Conservation (phyloP, 2,113 vertebrate genomes). For the Bubalus kerabau region DNA sequence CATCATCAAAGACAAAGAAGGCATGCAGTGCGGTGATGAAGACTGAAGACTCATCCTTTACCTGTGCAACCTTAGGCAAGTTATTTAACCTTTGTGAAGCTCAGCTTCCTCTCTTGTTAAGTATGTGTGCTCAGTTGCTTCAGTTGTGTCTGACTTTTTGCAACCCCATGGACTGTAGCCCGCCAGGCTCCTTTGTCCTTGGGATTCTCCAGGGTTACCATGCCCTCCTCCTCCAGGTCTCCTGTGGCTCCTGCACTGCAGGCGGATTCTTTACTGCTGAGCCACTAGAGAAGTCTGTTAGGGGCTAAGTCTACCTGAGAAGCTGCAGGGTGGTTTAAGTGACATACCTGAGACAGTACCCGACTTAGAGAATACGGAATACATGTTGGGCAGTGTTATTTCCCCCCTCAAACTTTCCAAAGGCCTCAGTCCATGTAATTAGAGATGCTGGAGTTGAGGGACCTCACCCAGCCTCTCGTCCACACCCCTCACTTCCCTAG, state of each 20-base stretch:
- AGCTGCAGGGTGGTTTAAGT: not conserved
- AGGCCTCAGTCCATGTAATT: not conserved
- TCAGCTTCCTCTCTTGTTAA: not conserved
- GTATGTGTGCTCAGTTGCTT: not conserved
- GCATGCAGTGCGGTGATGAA: accelerated
- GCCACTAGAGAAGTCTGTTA: not conserved
- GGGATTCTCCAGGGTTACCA: not conserved
- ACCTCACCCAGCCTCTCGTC: not conserved
- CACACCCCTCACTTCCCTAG: not conserved
- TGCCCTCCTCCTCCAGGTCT: not conserved
- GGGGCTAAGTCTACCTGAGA: not conserved
- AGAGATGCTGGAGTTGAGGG: not conserved
- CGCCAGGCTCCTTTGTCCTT: not conserved
- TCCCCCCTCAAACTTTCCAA: not conserved
- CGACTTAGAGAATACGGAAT: not conserved
- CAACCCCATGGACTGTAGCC: not conserved
- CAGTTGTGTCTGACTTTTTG: not conserved
- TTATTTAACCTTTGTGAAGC: not conserved
- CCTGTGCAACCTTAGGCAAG: not conserved
- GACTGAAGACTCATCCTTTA: not conserved
- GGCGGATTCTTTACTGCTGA: not conserved
- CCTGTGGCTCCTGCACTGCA: not conserved
- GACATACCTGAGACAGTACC: not conserved
- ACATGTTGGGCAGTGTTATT: not conserved
- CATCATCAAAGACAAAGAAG: not conserved